Conservation (phyloP, 1,140 invertebrate genomes). For the Drosophila arawakana region DNA sequence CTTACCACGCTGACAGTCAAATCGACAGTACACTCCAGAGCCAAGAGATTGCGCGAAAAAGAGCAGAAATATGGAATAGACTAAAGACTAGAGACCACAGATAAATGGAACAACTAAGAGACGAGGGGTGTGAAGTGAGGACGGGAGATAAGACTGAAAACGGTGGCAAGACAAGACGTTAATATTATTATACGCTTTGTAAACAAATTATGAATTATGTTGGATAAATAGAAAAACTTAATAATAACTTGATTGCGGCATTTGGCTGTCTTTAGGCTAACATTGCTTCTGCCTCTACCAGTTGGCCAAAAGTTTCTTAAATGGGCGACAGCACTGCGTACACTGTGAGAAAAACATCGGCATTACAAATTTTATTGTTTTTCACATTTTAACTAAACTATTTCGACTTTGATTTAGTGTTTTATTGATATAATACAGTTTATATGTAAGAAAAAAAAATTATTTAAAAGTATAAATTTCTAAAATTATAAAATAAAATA, state of each 20-base stretch:
- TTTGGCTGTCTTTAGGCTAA: slow-evolving; percentile 44
- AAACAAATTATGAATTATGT: slow-evolving; percentile 83
- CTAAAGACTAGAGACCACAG: slow-evolving; percentile 2
- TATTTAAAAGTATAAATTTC: too few species aligned
- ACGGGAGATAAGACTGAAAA: slow-evolving; percentile 26
- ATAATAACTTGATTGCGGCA: slow-evolving; percentile 83
- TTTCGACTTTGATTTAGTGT: too few species aligned
- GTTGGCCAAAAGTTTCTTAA: slow-evolving; percentile 3
- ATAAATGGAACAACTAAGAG: not conserved
- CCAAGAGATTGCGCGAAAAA: not conserved
- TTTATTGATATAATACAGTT: too few species aligned
- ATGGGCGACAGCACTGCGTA: slow-evolving; percentile 2
- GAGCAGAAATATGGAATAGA: not conserved
- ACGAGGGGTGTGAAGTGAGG: not conserved
- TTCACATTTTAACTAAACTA: too few species aligned
- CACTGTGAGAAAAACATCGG: slow-evolving; percentile 19
- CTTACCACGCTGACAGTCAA: slow-evolving; percentile 66
- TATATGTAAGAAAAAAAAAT: too few species aligned
- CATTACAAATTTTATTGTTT: too few species aligned
- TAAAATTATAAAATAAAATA: not conserved
- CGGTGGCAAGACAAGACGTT: slow-evolving; percentile 67
- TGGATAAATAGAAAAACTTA: slow-evolving; percentile 83
- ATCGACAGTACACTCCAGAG: slow-evolving; percentile 25
- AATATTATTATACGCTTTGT: slow-evolving; percentile 83
- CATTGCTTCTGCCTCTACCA: slow-evolving; percentile 1